These are phyloP conservation scores for Lepeophtheirus salmonis DNA, from an alignment of 1,140 invertebrate species.

Conservation along the genomic window DNA sequence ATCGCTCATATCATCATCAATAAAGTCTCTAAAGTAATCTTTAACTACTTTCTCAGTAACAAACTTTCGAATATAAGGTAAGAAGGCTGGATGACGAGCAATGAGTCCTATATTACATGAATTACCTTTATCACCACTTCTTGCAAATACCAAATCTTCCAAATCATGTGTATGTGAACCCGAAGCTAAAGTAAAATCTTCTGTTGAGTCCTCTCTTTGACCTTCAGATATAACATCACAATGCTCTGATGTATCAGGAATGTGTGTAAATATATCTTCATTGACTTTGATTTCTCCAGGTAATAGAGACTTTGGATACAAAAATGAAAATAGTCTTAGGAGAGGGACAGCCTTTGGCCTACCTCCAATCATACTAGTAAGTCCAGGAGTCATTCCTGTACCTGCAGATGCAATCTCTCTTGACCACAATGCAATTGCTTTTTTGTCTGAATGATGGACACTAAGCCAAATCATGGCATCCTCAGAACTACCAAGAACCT, in stretches of 20 bases:
- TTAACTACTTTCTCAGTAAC: conserved; percentile 29
- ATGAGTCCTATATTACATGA: conserved; percentile 34
- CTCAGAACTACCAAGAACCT: conserved; percentile 32
- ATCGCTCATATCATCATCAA: conserved; percentile 21
- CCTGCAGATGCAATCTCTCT: conserved; percentile 35
- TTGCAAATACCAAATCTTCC: conserved; percentile 31
- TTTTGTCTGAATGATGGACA: conserved; percentile 32
- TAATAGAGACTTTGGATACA: conserved; percentile 29
- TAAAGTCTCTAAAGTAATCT: conserved; percentile 31
- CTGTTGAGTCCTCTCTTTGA: background rate
- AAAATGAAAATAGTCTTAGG: conserved; percentile 32
- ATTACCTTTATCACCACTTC: conserved; percentile 37
- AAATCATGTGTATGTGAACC: conserved; percentile 28
- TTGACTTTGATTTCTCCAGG: conserved; percentile 22
- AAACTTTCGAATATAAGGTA: conserved; percentile 28
- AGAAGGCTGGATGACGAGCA: conserved; percentile 29
- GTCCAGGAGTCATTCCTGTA: conserved; percentile 37
- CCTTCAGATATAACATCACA: conserved; percentile 22
- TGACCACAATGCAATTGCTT: conserved; percentile 33
- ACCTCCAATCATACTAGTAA: conserved; percentile 32
- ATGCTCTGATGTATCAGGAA: conserved; percentile 24
- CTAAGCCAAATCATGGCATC: conserved; percentile 34
- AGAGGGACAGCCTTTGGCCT: conserved; percentile 33
- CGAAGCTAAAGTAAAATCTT: conserved; percentile 11
- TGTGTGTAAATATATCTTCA: conserved; percentile 20